Percentiles rank a stretch among this genome's conserved stretches.
These are phyloP conservation scores for Drosophila basisetae DNA, from an alignment of 2,888 invertebrate genomes.

Conservation along the genomic window DNA sequence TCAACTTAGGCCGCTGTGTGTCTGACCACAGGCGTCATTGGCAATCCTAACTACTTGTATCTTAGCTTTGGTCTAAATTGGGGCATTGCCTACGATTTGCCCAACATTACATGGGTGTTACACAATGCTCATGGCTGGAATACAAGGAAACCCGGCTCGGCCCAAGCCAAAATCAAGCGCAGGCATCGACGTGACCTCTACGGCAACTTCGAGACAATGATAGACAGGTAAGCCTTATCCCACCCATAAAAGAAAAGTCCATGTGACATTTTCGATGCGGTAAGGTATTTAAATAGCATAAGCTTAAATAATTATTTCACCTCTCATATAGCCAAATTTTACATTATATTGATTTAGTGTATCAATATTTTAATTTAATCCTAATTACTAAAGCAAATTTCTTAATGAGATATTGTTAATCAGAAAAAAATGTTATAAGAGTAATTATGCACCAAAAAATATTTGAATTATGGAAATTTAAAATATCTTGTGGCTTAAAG, in stretches of 20 bases:
- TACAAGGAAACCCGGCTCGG: conserved; percentile 44
- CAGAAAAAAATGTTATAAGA: not conserved
- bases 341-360: not conserved
- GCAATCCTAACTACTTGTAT: conserved; percentile 87
- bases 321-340: not conserved
- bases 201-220: conserved; percentile 88
- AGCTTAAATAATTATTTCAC: not conserved
- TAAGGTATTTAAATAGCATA: not conserved
- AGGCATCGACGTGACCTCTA: conserved; percentile 90
- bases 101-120: conserved; percentile 87
- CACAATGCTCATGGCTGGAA: conserved; percentile 81
- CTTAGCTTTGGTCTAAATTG: conserved; percentile 89
- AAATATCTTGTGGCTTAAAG: not conserved
- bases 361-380: not conserved
- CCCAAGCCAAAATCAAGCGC: conserved; percentile 84
- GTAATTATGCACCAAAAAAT: too few species aligned
- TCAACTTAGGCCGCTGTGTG: conserved; percentile 86
- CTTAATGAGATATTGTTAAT: not conserved
- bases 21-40: conserved; percentile 87
- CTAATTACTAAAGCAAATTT: not conserved
- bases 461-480: not conserved
- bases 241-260: not conserved
- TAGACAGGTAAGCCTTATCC: conserved; percentile 88
- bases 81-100: conserved; percentile 89
- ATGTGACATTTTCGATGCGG: not conserved